phyloP scores from a whole-genome alignment of 2,888 invertebrate genomes.

The Drosophila nr. medialis region DNA sequence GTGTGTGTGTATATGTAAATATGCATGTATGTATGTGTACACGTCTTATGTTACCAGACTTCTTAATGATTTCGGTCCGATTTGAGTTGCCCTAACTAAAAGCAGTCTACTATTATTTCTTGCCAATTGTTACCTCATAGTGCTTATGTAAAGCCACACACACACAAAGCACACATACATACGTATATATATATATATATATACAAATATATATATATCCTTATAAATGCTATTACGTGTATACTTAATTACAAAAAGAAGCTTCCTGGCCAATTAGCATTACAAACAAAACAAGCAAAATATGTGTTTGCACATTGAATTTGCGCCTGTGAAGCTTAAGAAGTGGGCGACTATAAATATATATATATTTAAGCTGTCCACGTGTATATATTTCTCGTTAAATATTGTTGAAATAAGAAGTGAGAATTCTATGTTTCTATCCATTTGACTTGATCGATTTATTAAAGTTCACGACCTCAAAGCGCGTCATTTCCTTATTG shows the following conservation, averaged over 20 bases:
- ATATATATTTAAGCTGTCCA: neutral
- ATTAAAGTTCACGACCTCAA: conserved; percentile 9
- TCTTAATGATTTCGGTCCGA: neutral
- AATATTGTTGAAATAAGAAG: neutral
- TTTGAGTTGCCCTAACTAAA: neutral
- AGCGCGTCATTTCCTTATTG: conserved; percentile 3
- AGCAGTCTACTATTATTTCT: neutral
- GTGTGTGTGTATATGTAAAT: neutral
- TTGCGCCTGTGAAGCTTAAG: neutral
- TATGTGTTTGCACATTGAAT: conserved; percentile 7
- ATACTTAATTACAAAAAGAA: conserved; percentile 3
- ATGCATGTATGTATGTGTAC: neutral
- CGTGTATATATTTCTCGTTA: neutral
- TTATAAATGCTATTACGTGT: neutral
- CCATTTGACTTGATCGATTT: neutral
- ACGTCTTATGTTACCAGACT: conserved; percentile 3
- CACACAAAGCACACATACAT: neutral
- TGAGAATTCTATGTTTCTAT: neutral
- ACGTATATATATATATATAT: neutral
- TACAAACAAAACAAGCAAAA: conserved; percentile 7
- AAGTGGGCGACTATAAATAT: neutral
- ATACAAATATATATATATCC: neutral
- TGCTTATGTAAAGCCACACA: conserved; percentile 15
- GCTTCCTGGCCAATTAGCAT: conserved; percentile 5
- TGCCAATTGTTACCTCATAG: conserved; percentile 28